Conservation (phyloP, 2,888 invertebrate species). For the Exephanes ischioxanthus region DNA sequence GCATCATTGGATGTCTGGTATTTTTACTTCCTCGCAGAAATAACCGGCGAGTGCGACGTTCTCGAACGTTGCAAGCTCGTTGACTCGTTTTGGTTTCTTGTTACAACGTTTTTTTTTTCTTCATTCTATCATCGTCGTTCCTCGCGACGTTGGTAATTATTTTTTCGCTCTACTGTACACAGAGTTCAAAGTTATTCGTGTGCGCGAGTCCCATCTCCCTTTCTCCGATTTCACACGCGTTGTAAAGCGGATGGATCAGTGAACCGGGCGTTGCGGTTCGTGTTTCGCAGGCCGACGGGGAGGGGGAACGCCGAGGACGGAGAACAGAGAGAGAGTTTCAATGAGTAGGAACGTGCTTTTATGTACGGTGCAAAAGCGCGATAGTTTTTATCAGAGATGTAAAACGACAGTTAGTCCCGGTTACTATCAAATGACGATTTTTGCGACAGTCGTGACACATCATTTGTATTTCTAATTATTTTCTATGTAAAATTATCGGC, state of each 20-base stretch:
- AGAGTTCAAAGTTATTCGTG: slow-evolving; percentile 46
- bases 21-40: slow-evolving; percentile 34
- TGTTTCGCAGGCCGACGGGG: slow-evolving; percentile 4
- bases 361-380: not conserved
- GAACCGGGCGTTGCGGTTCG: slow-evolving; percentile 19
- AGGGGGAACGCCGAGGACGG: not conserved
- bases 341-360: not conserved
- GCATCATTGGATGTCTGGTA: slow-evolving; percentile 39
- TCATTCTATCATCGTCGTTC: not conserved
- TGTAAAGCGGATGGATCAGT: slow-evolving; percentile 47
- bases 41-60: not conserved
- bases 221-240: slow-evolving; percentile 34
- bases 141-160: slow-evolving; percentile 17
- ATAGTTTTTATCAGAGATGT: not conserved
- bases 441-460: not conserved
- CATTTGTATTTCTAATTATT: not conserved
- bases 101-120: not conserved
- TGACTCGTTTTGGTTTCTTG: slow-evolving; percentile 4
- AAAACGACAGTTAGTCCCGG: not conserved
- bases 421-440: not conserved
- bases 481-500: not conserved
- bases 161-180: slow-evolving; percentile 13
- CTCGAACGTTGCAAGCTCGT: slow-evolving; percentile 16
- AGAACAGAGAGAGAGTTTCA: not conserved
- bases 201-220: slow-evolving; percentile 2